Percentiles rank a stretch among this genome's conserved stretches.
These are phyloP conservation scores for Scyliorhinus canicula DNA, from an alignment of 2,797 vertebrate species.

Conservation along the genomic window DNA sequence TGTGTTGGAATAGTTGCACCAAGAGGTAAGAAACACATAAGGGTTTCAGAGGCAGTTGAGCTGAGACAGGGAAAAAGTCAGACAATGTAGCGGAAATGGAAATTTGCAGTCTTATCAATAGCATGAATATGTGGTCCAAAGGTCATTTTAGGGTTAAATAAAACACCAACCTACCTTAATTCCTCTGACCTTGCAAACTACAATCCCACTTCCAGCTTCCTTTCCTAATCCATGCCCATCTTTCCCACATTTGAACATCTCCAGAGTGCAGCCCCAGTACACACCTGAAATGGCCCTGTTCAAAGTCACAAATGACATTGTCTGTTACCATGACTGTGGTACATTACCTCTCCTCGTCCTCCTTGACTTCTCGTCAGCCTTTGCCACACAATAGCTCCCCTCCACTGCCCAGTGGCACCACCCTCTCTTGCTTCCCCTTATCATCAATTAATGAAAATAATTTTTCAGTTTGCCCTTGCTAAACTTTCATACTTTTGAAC, in stretches of 20 bases:
- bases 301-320: neutral
- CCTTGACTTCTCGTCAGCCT: neutral
- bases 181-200: neutral
- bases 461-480: neutral
- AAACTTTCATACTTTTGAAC: neutral
- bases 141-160: no score
- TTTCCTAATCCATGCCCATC: neutral
- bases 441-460: neutral
- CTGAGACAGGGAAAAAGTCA: no score
- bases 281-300: neutral
- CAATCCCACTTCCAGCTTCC: neutral
- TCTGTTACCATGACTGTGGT: neutral
- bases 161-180: neutral
- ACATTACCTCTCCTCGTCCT: neutral
- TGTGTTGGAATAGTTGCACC: no score
- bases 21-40: no score
- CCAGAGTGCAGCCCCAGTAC: neutral
- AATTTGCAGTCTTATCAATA: no score
- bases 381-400: neutral
- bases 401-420: neutral
- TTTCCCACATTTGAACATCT: neutral
- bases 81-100: no score
- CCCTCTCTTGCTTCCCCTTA: neutral
- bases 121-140: no score
- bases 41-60: no score